A percentile compares a stretch with the other conserved stretches of the same genome.
Evolutionary conservation across 2,797 vertebrate species (phyloP).

Genomic region (Sebastes paucispinis): DNA sequence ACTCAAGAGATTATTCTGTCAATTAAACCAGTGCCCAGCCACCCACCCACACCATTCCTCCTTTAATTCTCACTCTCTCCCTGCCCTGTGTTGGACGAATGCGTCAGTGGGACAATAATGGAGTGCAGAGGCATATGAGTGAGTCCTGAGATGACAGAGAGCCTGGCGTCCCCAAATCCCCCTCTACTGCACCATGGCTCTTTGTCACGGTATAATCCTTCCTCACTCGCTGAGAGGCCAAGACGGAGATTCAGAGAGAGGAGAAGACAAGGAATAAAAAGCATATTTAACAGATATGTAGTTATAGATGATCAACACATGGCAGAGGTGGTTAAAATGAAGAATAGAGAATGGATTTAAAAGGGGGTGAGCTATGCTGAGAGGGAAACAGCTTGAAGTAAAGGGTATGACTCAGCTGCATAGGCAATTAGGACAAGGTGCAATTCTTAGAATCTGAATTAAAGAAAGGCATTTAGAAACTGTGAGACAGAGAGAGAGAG

Average conservation of each 20-base stretch:
- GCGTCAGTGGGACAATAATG: conserved; percentile 70
- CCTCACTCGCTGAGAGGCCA: conserved; percentile 54
- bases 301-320: conserved; percentile 33
- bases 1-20: conserved; percentile 43
- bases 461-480: conserved; percentile 56
- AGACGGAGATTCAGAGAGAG: conserved; percentile 40
- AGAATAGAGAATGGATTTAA: conserved; percentile 2
- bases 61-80: conserved; percentile 50
- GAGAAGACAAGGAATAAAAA: conserved; percentile 5
- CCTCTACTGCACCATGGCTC: conserved; percentile 68
- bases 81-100: conserved; percentile 55
- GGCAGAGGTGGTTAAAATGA: conserved; percentile 7
- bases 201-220: conserved; percentile 76
- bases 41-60: conserved; percentile 24
- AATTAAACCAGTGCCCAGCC: conserved; percentile 46
- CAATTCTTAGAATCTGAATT: conserved; percentile 66
- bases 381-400: conserved; percentile 41
- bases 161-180: conserved; percentile 69
- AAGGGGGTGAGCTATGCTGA: conserved; percentile 17
- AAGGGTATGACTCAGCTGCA: conserved; percentile 64
- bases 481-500: conserved; percentile 14
- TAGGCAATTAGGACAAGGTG: conserved; percentile 59
- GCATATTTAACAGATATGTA: conserved; percentile 23
- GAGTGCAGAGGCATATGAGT: conserved; percentile 68
- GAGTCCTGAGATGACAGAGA: conserved; percentile 76